Conservation (phyloP, 2,888 invertebrate genomes). For the Choreutis nemorana region DNA sequence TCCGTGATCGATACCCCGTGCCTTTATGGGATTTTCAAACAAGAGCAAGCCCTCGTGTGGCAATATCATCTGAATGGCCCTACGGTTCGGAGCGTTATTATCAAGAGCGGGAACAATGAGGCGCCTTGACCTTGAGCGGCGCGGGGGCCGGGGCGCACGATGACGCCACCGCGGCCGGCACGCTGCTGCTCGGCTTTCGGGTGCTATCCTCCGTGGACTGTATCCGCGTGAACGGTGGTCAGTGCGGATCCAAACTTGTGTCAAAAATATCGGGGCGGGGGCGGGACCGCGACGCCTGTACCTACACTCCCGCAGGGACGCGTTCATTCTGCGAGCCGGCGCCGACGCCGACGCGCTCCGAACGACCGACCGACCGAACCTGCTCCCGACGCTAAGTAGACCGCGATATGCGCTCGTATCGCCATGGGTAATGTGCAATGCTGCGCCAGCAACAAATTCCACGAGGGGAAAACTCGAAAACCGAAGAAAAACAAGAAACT, state of each 20-base stretch:
- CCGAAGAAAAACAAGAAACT: conserved; percentile 36
- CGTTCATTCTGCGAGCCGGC: conserved; percentile 60
- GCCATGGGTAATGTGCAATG: conserved; percentile 66
- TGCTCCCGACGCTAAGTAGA: conserved; percentile 49
- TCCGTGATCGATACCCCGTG: conserved; percentile 45
- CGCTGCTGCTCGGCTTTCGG: conserved; percentile 60
- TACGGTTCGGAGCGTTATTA: conserved; percentile 32
- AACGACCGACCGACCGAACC: conserved; percentile 61
- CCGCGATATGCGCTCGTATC: conserved; percentile 58
- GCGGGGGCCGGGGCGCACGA: conserved; percentile 50
- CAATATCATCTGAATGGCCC: conserved; percentile 21
- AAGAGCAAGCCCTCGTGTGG: conserved; percentile 8
- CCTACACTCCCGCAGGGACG: conserved; percentile 38
- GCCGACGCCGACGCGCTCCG: conserved; percentile 63
- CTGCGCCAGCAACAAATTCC: conserved; percentile 59
- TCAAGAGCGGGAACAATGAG: conserved; percentile 48
- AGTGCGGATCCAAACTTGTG: conserved; percentile 46
- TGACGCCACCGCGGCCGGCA: conserved; percentile 60
- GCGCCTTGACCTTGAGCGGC: conserved; percentile 61
- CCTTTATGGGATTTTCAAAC: too few relatives aligned
- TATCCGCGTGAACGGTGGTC: conserved; percentile 63
- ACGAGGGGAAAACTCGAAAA: conserved; percentile 40
- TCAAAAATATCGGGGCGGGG: conserved; percentile 48
- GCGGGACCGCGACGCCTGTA: conserved; percentile 46
- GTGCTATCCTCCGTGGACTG: conserved; percentile 62